Percentiles rank a stretch among this genome's conserved stretches.
Evolutionary conservation across 2,888 invertebrate species (phyloP).

Genomic region (Lasioglossum malachurum): DNA sequence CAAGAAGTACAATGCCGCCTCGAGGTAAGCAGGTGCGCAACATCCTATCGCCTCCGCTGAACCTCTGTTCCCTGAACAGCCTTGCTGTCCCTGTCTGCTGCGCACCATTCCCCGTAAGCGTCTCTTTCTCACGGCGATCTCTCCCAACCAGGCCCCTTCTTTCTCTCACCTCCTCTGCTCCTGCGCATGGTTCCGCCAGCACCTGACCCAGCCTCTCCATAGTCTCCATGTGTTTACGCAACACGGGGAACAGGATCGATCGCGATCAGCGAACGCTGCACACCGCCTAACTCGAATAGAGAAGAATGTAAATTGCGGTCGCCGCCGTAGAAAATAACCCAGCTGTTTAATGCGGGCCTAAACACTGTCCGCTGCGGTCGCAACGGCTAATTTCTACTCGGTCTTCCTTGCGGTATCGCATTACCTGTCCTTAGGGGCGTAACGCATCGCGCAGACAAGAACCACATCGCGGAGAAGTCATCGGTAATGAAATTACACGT

Average conservation of each 20-base stretch:
- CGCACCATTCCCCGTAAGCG: background rate
- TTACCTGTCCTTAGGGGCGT: conserved; percentile 6
- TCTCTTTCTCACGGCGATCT: background rate
- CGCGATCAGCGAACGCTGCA: conserved; percentile 66
- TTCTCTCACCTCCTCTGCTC: conserved; percentile 6
- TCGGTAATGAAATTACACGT: conserved; percentile 18
- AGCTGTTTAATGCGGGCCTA: conserved; percentile 40
- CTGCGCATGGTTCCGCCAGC: conserved; percentile 14
- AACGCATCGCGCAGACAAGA: background rate
- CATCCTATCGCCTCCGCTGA: conserved; percentile 74
- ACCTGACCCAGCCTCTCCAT: conserved; percentile 51
- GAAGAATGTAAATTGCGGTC: conserved; percentile 80
- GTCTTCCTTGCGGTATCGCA: background rate
- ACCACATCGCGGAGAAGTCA: background rate
- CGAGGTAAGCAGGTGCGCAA: conserved; percentile 82
- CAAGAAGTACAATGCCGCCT: conserved; percentile 73
- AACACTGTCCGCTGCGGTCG: conserved; percentile 33
- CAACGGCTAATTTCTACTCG: conserved; percentile 33
- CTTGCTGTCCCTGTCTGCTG: background rate
- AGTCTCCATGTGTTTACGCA: conserved; percentile 58
- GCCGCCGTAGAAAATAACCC: conserved; percentile 48
- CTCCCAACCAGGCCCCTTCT: background rate
- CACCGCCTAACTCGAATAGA: conserved; percentile 59
- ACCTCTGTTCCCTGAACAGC: conserved; percentile 18
- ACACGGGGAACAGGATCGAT: conserved; percentile 72